Conservation (phyloP, 1,140 invertebrate genomes). For the Aplysia californica region DNA sequence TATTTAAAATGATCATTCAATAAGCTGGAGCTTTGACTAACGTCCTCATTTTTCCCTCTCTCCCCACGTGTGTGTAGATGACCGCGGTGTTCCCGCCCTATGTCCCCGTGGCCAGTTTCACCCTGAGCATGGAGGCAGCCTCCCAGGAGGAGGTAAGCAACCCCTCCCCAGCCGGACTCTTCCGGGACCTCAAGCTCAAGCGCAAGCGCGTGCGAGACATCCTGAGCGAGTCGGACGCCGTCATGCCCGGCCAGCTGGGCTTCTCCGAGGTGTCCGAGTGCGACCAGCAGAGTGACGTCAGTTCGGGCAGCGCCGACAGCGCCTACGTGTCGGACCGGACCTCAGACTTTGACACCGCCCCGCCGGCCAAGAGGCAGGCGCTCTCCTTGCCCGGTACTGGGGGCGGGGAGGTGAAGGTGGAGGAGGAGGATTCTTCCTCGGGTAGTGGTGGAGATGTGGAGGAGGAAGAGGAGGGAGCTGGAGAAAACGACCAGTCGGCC, state of each 20-base stretch:
- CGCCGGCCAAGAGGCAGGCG: constrained; percentile 20
- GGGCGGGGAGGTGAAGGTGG: too few species aligned
- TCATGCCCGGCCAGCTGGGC: constrained; percentile 8
- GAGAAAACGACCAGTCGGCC: neutral
- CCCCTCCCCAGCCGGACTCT: constrained; percentile 36
- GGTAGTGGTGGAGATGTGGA: neutral
- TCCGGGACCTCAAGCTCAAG: constrained; percentile 49
- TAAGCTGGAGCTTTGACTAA: too few species aligned
- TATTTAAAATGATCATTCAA: too few species aligned
- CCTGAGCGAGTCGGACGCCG: constrained; percentile 31
- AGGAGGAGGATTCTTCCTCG: too few species aligned
- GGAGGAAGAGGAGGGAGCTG: neutral
- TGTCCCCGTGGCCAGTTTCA: neutral
- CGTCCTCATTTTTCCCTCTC: too few species aligned
- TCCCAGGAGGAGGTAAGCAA: neutral
- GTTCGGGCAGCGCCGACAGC: constrained; percentile 33
- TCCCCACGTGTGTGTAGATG: too few species aligned
- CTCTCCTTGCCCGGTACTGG: neutral
- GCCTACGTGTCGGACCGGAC: constrained; percentile 35
- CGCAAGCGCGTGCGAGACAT: constrained; percentile 38
- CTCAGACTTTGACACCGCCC: constrained; percentile 21
- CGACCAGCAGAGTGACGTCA: constrained; percentile 38
- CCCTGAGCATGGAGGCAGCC: neutral
- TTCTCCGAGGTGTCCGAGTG: constrained; percentile 25
- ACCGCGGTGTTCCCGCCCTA: constrained; percentile 3